These are phyloP conservation scores for Choristoneura rosaceana DNA, from an alignment of 2,888 invertebrate species.

Conservation along the genomic window DNA sequence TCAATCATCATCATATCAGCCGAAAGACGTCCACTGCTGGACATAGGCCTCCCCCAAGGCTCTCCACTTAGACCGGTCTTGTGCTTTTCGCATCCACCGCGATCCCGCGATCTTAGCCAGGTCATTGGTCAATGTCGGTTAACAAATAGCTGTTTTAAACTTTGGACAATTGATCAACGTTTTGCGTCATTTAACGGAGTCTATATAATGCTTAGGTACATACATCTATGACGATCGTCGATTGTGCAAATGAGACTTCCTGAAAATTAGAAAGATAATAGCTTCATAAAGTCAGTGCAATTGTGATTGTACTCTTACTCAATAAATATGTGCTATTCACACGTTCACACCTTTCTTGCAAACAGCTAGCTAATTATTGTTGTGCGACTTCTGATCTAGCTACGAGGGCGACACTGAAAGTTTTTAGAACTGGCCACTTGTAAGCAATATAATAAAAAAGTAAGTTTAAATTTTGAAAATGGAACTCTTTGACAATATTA, in stretches of 20 bases:
- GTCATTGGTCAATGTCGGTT: constrained; percentile 2
- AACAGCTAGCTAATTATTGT: neutral
- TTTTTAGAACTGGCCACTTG: too few species aligned
- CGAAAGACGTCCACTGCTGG: too few species aligned
- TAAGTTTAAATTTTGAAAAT: too few species aligned
- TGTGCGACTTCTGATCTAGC: neutral
- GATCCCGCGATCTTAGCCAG: too few species aligned
- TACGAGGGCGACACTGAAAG: too few species aligned
- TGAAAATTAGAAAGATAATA: neutral
- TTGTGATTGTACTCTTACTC: too few species aligned
- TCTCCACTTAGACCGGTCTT: too few species aligned
- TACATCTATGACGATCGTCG: neutral
- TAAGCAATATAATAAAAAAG: too few species aligned
- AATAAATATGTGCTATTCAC: neutral
- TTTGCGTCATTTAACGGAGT: neutral
- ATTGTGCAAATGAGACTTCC: neutral
- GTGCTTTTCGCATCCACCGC: too few species aligned
- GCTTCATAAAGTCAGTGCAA: neutral
- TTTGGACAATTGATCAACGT: constrained; percentile 1
- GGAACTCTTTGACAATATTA: too few species aligned
- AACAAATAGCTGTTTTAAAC: neutral
- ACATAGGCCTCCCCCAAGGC: too few species aligned
- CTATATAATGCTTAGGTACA: neutral
- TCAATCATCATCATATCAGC: too few species aligned
- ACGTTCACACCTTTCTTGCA: neutral